These are phyloP conservation scores for Thalpophila matura DNA, from an alignment of 2,888 invertebrate genomes.

Conservation along the genomic window DNA sequence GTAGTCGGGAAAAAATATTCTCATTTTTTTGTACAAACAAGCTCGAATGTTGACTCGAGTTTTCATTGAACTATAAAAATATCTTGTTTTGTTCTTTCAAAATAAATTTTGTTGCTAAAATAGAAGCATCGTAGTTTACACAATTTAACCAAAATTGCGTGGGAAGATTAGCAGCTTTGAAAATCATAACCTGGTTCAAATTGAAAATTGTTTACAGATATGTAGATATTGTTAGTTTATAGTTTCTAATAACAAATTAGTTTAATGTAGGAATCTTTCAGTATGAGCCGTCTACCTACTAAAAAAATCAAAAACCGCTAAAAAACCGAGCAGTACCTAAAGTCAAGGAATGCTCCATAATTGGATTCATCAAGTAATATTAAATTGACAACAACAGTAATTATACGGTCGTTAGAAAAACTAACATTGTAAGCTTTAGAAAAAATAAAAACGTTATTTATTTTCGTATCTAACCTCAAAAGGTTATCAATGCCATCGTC, in stretches of 20 bases:
- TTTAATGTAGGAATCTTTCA: neutral
- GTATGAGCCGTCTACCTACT: too few relatives aligned
- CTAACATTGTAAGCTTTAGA: too few relatives aligned
- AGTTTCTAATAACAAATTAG: conserved; percentile 22
- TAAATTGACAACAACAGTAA: too few relatives aligned
- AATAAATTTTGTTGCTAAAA: neutral
- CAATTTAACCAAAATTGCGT: conserved; percentile 16
- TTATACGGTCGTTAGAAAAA: too few relatives aligned
- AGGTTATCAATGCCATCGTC: too few relatives aligned
- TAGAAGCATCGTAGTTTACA: neutral
- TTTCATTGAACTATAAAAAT: conserved; percentile 23
- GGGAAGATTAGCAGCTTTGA: conserved; percentile 27
- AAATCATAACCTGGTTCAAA: conserved; percentile 13
- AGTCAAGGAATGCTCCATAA: too few relatives aligned
- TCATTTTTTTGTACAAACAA: conserved; percentile 44
- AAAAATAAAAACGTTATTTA: too few relatives aligned
- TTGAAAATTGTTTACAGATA: conserved; percentile 8
- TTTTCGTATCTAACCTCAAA: too few relatives aligned
- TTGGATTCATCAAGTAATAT: too few relatives aligned
- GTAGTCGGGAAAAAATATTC: conserved; percentile 62
- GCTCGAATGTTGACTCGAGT: conserved; percentile 4
- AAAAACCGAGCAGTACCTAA: too few relatives aligned
- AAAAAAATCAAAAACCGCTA: too few relatives aligned
- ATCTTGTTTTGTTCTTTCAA: neutral
- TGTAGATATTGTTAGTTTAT: neutral